Conservation (phyloP, 2,888 invertebrate genomes). For the Perithous albicinctus region DNA sequence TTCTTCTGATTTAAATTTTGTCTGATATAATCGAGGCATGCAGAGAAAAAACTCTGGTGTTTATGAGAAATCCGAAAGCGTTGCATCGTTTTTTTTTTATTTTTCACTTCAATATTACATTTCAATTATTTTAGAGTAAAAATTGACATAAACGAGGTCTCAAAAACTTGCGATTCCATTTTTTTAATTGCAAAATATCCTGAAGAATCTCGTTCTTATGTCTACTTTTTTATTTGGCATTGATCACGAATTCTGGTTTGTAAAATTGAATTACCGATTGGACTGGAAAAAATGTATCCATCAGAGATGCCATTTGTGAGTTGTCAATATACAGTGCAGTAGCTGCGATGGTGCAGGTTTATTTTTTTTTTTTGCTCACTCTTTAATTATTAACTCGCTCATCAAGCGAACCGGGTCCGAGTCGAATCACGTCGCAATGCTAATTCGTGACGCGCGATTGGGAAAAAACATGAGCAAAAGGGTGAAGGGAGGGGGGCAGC, state of each 20-base stretch:
- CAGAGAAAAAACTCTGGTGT: too few species aligned
- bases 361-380: conserved; percentile 46
- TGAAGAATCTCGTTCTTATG: neutral
- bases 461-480: conserved; percentile 35
- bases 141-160: too few species aligned
- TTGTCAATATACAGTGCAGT: conserved; percentile 8
- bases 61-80: too few species aligned
- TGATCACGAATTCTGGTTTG: neutral
- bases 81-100: too few species aligned
- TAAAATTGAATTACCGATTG: conserved; percentile 16
- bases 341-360: neutral
- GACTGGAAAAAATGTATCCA: conserved; percentile 5
- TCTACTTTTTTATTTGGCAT: neutral
- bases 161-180: neutral
- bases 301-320: conserved; percentile 10
- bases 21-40: too few species aligned
- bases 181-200: neutral
- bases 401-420: conserved; percentile 51
- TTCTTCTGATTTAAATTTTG: too few species aligned
- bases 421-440: conserved; percentile 57
- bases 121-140: too few species aligned
- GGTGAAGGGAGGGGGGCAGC: neutral
- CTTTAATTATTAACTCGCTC: conserved; percentile 62
- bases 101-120: too few species aligned
- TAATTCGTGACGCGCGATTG: conserved; percentile 62